Evolutionary conservation across 2,888 invertebrate species (phyloP).

Genomic region (Boloria selene): DNA sequence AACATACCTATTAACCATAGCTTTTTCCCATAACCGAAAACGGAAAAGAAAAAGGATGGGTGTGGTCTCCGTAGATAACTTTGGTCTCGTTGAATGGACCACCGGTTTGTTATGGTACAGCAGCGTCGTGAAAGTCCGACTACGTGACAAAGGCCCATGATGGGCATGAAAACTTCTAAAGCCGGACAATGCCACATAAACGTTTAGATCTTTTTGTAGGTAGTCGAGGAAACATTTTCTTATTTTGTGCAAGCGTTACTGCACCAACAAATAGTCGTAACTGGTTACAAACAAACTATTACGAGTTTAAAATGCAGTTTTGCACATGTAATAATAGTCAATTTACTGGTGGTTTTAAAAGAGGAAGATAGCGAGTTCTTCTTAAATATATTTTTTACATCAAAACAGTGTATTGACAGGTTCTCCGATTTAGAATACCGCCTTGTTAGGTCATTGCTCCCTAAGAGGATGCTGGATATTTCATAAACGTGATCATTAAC

Average conservation of each 20-base stretch:
- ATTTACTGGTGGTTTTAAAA: slow-evolving; percentile 49
- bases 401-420: slow-evolving; percentile 38
- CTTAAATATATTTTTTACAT: slow-evolving; percentile 38
- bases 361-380: slow-evolving; percentile 24
- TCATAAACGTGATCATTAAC: slow-evolving; percentile 65
- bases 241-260: slow-evolving; percentile 56
- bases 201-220: slow-evolving; percentile 59
- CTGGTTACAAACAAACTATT: slow-evolving; percentile 55
- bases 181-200: slow-evolving; percentile 73
- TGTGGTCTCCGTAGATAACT: slow-evolving; percentile 39
- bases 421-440: slow-evolving; percentile 53
- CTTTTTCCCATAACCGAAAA: slow-evolving; percentile 30
- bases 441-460: slow-evolving; percentile 58
- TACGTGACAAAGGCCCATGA: slow-evolving; percentile 56
- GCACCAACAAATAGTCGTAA: slow-evolving; percentile 68
- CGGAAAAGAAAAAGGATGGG: slow-evolving; percentile 36
- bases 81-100: slow-evolving; percentile 39
- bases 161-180: slow-evolving; percentile 57
- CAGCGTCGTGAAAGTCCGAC: slow-evolving; percentile 51
- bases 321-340: slow-evolving; percentile 44
- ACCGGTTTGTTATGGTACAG: slow-evolving; percentile 52
- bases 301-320: slow-evolving; percentile 44
- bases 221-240: slow-evolving; percentile 63
- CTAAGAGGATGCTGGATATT: slow-evolving; percentile 53
- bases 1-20: slow-evolving; percentile 3